Conservation (phyloP, 2,113 vertebrate genomes). For the Pachypanchax playfairii region DNA sequence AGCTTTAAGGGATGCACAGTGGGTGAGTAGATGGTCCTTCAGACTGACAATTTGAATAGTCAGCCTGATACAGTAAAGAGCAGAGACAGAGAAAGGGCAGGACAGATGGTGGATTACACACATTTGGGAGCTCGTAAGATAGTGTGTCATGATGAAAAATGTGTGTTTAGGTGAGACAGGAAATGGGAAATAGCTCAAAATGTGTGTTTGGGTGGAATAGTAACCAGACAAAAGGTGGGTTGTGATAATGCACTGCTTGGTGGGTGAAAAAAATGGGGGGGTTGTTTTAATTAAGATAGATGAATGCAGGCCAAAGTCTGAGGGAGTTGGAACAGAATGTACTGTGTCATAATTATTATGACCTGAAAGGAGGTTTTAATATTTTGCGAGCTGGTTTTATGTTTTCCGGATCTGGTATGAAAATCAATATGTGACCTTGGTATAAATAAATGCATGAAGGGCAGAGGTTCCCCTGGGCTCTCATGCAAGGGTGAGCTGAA, state of each 20-base stretch:
- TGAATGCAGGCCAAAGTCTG: slow-evolving; percentile 10
- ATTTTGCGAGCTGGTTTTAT: slow-evolving; percentile 8
- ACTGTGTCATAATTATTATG: not conserved
- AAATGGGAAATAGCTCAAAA: slow-evolving; percentile 43
- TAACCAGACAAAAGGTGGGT: slow-evolving; percentile 31
- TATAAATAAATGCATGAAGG: slow-evolving; percentile 29
- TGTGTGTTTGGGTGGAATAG: slow-evolving; percentile 32
- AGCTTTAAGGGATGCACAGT: slow-evolving; percentile 30
- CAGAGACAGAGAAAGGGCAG: slow-evolving; percentile 23
- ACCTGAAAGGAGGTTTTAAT: slow-evolving; percentile 1
- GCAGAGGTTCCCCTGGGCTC: not conserved
- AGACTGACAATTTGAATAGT: slow-evolving; percentile 39
- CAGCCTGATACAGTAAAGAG: slow-evolving; percentile 17
- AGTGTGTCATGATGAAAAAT: slow-evolving; percentile 55
- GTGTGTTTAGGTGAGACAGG: slow-evolving; percentile 54
- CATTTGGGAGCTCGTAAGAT: slow-evolving; percentile 38
- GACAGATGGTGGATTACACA: slow-evolving; percentile 45
- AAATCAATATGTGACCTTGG: slow-evolving; percentile 20
- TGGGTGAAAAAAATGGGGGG: slow-evolving; percentile 8
- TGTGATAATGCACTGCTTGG: slow-evolving; percentile 5
- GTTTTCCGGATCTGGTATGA: not conserved
- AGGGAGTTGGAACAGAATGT: slow-evolving; percentile 1
- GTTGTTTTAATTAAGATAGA: slow-evolving; percentile 24
- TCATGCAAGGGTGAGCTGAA: not conserved
- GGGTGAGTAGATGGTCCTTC: slow-evolving; percentile 50